phyloP scores from a whole-genome alignment of 2,113 vertebrate genomes.

The Toxotes chatareus region DNA sequence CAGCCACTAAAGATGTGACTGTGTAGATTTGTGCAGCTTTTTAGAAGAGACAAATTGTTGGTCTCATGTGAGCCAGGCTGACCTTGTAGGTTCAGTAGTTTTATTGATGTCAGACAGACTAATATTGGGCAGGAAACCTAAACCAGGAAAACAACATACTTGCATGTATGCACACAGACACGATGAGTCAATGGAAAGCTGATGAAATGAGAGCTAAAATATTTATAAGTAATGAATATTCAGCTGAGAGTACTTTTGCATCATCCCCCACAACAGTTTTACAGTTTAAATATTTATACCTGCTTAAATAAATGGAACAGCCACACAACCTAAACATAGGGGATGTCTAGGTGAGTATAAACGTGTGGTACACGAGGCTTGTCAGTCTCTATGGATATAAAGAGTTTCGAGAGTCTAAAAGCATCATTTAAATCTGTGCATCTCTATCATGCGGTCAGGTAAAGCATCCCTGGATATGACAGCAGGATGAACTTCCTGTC shows the following conservation, averaged over 20 bases:
- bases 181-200: constrained; percentile 61
- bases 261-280: constrained; percentile 71
- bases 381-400: constrained; percentile 23
- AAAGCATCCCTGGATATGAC: constrained; percentile 17
- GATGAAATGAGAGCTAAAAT: constrained; percentile 78
- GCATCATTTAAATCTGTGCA: constrained; percentile 3
- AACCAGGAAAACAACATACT: constrained; percentile 28
- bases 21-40: constrained; percentile 15
- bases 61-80: constrained; percentile 7
- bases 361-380: not conserved
- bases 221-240: constrained; percentile 83
- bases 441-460: constrained; percentile 24
- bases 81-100: constrained; percentile 51
- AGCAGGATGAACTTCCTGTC: constrained; percentile 22
- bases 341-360: constrained; percentile 47
- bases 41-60: constrained; percentile 12
- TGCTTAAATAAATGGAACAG: constrained; percentile 71
- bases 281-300: constrained; percentile 80
- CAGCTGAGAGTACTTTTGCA: constrained; percentile 73
- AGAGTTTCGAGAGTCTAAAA: constrained; percentile 15
- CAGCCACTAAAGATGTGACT: constrained; percentile 7
- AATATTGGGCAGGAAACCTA: constrained; percentile 17
- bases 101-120: constrained; percentile 48
- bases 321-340: constrained; percentile 52
- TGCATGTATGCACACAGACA: constrained; percentile 14